Base-by-base conservation (phyloP, 2,797 vertebrate species). In the Coregonus ussuriensis region DNA sequence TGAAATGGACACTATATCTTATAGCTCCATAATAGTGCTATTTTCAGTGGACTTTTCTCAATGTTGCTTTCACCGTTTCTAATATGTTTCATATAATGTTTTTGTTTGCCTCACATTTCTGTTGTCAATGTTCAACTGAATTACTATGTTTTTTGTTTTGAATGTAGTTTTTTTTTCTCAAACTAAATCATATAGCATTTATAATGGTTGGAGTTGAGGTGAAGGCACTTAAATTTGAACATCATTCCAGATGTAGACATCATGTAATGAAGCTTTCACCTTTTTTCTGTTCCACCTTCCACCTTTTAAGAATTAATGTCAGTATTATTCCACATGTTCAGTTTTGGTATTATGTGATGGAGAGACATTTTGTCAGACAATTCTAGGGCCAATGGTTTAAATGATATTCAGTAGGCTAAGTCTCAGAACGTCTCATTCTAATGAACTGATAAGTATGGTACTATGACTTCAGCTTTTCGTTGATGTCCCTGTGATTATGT, bases 271-370 rank as follows among this genome's bases (percentile, higher is more conserved):
- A 87, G 78, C 81, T 86, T 85, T 71, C 25, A 15, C 67, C 53
- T 41, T 76, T 74, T 62, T 1, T 51, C 33, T 70, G 72, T 25
- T 65, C 67, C 31, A 51, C 63, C 74, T 75, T 74, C 74, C 81
- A 78, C 68, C 65, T 63, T 79, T 63, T 63, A 82, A 62, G 33
- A 37, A 11, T 83, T 85, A 68, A 85, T 76, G 82, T 91, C 91
- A 93, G 91, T 93, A 91, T 94, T 93, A 93, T 85, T 87, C 74
- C 76, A 82, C 68, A 81, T 82, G 72, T 86, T 82, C 76, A 77
- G 67, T 82, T 81, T 69, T 74, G 74, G 84, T 79, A 86, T 82
- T 66, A 85, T 83, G 83, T 91, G 87, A 93, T 92, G 90, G 81
- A 90, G 76, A 85, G 73, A 78, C 72, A 84, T 51, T 85, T 85